Percentiles rank a stretch among this genome's conserved stretches.
Evolutionary conservation across 2,888 invertebrate genomes (phyloP).

Genomic region (Cerceris ruficornis): DNA sequence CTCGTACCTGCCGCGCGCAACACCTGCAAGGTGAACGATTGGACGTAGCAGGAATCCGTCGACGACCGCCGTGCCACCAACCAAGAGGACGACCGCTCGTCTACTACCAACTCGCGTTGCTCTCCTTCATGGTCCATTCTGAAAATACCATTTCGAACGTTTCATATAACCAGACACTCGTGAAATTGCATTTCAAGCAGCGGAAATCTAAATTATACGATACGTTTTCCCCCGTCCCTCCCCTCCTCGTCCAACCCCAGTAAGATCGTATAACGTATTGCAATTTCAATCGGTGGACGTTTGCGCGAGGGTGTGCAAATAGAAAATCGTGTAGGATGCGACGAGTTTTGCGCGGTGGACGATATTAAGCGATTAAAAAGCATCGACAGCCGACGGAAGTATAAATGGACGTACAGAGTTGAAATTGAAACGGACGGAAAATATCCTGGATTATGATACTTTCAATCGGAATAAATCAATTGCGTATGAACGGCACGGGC

Average conservation of each 20-base stretch:
- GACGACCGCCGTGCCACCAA: conserved; percentile 54
- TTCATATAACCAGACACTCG: not conserved
- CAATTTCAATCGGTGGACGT: too few relatives aligned
- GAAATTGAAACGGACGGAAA: not conserved
- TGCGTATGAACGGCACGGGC: not conserved
- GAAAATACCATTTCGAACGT: conserved; percentile 31
- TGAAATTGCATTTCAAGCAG: not conserved
- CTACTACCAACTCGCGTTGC: conserved; percentile 62
- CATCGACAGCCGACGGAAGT: not conserved
- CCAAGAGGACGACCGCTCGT: conserved; percentile 58
- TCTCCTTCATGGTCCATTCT: conserved; percentile 76
- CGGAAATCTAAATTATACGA: too few relatives aligned
- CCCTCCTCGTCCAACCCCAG: too few relatives aligned
- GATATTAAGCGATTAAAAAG: not conserved
- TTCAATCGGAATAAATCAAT: not conserved
- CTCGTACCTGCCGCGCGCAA: conserved; percentile 61
- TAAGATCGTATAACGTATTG: too few relatives aligned
- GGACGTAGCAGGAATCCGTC: conserved; percentile 56
- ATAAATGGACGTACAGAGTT: not conserved
- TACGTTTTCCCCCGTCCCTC: too few relatives aligned
- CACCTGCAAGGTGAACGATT: conserved; percentile 64
- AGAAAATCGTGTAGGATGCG: not conserved
- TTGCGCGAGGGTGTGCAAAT: too few relatives aligned
- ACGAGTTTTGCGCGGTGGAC: not conserved
- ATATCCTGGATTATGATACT: not conserved